Conservation (phyloP, 1,140 invertebrate genomes). For the Ostrea denselamellosa region DNA sequence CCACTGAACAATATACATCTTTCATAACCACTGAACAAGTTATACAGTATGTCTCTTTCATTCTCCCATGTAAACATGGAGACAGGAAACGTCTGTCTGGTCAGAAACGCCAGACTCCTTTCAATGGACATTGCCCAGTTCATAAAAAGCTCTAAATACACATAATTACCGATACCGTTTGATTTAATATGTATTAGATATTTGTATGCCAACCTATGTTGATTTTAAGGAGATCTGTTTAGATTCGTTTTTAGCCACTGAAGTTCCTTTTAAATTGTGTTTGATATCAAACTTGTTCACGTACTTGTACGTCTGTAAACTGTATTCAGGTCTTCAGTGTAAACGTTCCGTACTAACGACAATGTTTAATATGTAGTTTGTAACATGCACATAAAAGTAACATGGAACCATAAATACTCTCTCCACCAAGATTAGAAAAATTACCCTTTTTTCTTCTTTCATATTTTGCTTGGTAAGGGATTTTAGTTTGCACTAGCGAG, state of each 20-base stretch:
- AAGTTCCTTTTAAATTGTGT: neutral
- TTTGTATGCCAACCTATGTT: neutral
- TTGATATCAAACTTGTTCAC: neutral
- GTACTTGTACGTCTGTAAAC: neutral
- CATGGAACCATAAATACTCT: neutral
- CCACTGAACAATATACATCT: no score
- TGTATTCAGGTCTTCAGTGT: no score
- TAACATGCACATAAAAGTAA: no score
- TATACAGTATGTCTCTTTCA: neutral
- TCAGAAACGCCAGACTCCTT: neutral
- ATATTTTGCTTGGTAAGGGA: neutral
- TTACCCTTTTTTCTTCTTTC: no score
- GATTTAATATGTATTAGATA: neutral
- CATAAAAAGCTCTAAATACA: neutral
- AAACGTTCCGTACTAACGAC: no score
- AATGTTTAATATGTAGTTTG: no score
- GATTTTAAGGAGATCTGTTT: neutral
- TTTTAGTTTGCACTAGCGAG: neutral
- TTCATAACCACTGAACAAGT: neutral
- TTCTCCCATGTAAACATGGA: neutral
- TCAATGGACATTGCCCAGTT: neutral
- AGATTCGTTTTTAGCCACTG: neutral
- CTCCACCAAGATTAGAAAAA: neutral
- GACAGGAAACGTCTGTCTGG: neutral
- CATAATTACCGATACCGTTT: neutral